Evolutionary conservation across 2,113 vertebrate genomes (phyloP), one percentile per base, ranked within the genome.

Genomic region (Tonatia bakeri): DNA sequence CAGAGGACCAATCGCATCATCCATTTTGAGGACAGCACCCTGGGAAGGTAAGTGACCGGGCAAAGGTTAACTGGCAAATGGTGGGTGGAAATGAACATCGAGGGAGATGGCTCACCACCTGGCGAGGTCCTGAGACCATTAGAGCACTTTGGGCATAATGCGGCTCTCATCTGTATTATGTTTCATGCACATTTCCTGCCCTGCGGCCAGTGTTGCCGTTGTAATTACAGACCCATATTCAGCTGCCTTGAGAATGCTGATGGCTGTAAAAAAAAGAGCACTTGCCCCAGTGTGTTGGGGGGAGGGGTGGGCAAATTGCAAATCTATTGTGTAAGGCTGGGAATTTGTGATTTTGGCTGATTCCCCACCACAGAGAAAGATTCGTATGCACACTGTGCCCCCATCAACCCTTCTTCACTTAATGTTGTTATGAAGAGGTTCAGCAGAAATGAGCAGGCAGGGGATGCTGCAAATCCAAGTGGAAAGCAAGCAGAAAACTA

Each of bases 161-260:
- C 64, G 52, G 36, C 95, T 94, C 76, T 87, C 79, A 90, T 70
- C n/a, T 87, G 75, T 80, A 65, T 80, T 87, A 69, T 90, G 56
- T 70, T 94, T 92, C 91, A 76, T 80, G 93, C 80, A 65, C 38
- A 80, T 92, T 97, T 90, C 76, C 91, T 96, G 85, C 73, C 73
- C 91, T 43, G 61, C 11, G n/a, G 91, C 88, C 85, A 90, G 75
- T 80, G 91, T 75, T 95, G 61, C 80, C 79, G 43, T 80, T 95
- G 75, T 96, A 95, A 97, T 94, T 94, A 97, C 80, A 96, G 75
- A 88, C 72, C 92, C 79, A 89, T 73, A 90, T 76, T 94, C 87
- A 90, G 77, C 83, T 82, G 52, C 84, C n/a, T 95, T 31, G 61
- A 89, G 73, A 96, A 95, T 79, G 59, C 93, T 95, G 64, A 89